Evolutionary conservation across 2,888 invertebrate species (phyloP).

Genomic region (Drosophila austrosaltans): DNA sequence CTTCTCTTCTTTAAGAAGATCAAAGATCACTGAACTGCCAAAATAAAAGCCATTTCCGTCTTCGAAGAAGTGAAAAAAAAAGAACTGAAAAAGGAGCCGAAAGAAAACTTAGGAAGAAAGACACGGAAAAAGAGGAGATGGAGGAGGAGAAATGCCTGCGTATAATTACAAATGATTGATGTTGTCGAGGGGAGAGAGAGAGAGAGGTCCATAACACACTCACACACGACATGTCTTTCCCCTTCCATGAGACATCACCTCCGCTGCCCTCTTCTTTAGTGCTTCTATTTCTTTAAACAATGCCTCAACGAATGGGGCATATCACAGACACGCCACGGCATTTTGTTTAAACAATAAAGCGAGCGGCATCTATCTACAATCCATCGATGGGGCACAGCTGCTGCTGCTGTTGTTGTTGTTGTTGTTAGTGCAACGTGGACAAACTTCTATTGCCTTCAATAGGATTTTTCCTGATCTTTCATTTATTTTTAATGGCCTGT

Average conservation of each 20-base stretch:
- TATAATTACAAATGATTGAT: constrained; percentile 73
- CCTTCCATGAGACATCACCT: constrained; percentile 13
- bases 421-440: constrained; percentile 23
- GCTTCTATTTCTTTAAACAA: too few relatives aligned
- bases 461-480: constrained; percentile 31
- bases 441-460: constrained; percentile 25
- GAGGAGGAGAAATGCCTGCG: constrained; percentile 39
- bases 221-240: constrained; percentile 29
- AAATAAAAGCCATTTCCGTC: constrained; percentile 69
- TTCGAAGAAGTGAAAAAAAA: constrained; percentile 2
- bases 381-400: constrained; percentile 32
- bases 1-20: constrained; percentile 36
- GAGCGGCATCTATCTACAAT: constrained; percentile 8
- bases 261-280: neutral
- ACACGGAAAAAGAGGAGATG: neutral
- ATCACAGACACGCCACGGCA: constrained; percentile 65
- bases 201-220: neutral
- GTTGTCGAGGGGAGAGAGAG: constrained; percentile 40
- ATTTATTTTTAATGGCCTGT: constrained; percentile 66
- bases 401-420: constrained; percentile 16
- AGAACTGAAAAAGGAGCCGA: constrained; percentile 27
- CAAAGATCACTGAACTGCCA: constrained; percentile 62
- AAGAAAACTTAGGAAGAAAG: constrained; percentile 8
- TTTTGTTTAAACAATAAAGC: constrained; percentile 58
- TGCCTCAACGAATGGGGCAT: constrained; percentile 57